Conservation (phyloP, 1,140 invertebrate genomes). For the Zophobas morio region DNA sequence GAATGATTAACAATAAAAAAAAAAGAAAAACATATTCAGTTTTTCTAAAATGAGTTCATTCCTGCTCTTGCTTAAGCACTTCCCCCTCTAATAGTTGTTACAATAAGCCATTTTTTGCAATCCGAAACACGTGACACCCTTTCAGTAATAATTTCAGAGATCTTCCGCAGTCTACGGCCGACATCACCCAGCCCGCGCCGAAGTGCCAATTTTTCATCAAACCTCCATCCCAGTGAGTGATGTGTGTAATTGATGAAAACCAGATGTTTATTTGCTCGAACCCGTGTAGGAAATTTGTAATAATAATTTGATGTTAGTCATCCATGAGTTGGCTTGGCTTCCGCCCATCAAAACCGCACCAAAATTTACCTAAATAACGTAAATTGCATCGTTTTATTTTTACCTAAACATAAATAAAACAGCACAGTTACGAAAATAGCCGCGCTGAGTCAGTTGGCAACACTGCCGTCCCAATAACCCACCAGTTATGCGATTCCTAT, state of each 20-base stretch:
- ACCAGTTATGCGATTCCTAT: slow-evolving; percentile 21
- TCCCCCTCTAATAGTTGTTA: too few relatives aligned
- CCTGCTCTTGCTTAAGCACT: too few relatives aligned
- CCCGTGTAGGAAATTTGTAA: slow-evolving; percentile 33
- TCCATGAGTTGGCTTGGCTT: background rate
- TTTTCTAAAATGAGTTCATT: too few relatives aligned
- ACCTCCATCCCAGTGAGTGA: background rate
- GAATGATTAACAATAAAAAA: too few relatives aligned
- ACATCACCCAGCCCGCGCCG: too few relatives aligned
- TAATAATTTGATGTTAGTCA: slow-evolving; percentile 20
- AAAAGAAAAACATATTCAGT: too few relatives aligned
- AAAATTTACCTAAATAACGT: slow-evolving; percentile 16
- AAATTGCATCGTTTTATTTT: slow-evolving; percentile 35
- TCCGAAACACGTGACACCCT: too few relatives aligned
- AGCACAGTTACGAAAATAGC: slow-evolving; percentile 25
- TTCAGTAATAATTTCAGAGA: too few relatives aligned
- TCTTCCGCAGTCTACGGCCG: too few relatives aligned
- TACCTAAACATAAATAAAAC: slow-evolving; percentile 32
- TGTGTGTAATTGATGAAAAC: background rate
- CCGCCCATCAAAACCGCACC: slow-evolving; percentile 3
- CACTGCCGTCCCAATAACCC: slow-evolving; percentile 31
- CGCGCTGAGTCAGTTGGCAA: slow-evolving; percentile 41
- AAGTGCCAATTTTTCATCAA: background rate
- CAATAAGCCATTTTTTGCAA: too few relatives aligned
- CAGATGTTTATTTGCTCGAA: slow-evolving; percentile 18